Conservation (phyloP, 2,888 invertebrate genomes). For the Selenia dentaria region DNA sequence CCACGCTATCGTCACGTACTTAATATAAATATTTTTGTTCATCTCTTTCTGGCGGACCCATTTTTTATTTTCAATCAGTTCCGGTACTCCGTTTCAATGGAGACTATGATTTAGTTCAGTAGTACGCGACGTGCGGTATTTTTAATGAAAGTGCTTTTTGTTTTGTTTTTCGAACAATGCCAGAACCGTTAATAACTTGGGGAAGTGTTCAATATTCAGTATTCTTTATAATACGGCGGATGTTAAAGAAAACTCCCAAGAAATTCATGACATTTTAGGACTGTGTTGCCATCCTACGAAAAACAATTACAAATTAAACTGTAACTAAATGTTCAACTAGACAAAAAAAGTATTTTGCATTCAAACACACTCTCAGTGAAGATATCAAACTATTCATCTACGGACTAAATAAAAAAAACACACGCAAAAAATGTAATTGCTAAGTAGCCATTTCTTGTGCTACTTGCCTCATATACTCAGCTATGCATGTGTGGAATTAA, state of each 20-base stretch:
- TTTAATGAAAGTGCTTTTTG: constrained; percentile 35
- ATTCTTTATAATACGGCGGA: constrained; percentile 10
- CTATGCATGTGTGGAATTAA: constrained; percentile 9
- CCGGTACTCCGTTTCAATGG: constrained; percentile 34
- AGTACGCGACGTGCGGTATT: constrained; percentile 33
- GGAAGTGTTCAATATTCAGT: constrained; percentile 17
- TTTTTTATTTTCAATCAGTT: constrained; percentile 44
- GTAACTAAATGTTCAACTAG: constrained; percentile 27
- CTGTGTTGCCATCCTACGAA: constrained; percentile 18
- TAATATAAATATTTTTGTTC: constrained; percentile 52
- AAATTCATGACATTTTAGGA: not conserved
- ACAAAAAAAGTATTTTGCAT: constrained; percentile 28
- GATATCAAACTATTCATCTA: constrained; percentile 31
- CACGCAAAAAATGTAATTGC: constrained; percentile 28
- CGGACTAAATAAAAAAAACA: constrained; percentile 25
- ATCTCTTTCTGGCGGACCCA: constrained; percentile 41
- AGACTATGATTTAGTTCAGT: constrained; percentile 37
- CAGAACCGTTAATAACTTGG: constrained; percentile 24
- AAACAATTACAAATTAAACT: constrained; percentile 28
- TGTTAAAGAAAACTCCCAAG: not conserved
- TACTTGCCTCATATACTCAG: constrained; percentile 20
- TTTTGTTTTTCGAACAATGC: constrained; percentile 25
- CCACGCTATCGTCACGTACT: constrained; percentile 59
- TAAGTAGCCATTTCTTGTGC: constrained; percentile 28
- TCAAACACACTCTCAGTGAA: constrained; percentile 26